Conservation (phyloP, 2,888 invertebrate genomes). For the Tipula confusa region DNA sequence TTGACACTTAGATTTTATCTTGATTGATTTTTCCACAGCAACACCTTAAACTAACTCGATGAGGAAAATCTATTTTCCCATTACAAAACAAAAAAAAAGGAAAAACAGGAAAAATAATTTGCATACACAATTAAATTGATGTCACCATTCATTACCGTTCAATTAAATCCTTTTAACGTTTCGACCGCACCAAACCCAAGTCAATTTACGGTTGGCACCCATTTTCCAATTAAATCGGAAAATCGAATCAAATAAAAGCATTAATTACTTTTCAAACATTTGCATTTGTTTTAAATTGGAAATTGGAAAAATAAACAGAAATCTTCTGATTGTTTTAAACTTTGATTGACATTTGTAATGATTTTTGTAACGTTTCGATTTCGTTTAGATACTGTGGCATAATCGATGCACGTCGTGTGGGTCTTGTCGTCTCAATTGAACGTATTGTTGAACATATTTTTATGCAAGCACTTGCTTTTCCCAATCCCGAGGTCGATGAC, state of each 20-base stretch:
- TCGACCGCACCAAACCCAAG: neutral
- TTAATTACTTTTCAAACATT: neutral
- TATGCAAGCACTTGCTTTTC: conserved; percentile 83
- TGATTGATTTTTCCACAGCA: neutral
- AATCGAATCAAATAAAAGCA: neutral
- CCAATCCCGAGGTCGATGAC: conserved; percentile 73
- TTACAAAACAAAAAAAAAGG: neutral
- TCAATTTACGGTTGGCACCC: neutral
- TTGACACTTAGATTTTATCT: no score
- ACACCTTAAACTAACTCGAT: neutral
- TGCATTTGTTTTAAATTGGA: neutral
- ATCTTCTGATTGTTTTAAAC: neutral
- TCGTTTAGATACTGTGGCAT: conserved; percentile 66
- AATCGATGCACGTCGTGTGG: conserved; percentile 71
- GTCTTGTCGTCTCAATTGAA: conserved; percentile 81
- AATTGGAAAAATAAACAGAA: neutral
- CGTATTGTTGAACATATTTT: conserved; percentile 83
- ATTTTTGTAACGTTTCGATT: no score
- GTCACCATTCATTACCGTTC: neutral
- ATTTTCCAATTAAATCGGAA: neutral
- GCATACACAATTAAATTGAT: neutral
- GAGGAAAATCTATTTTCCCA: neutral
- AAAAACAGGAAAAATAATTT: no score
- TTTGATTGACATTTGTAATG: conserved; percentile 15
- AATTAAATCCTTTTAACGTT: neutral